Percentiles rank a stretch among this genome's conserved stretches.
These are phyloP conservation scores for Leucopsar rothschildi DNA, from an alignment of 2,113 vertebrate genomes.

Conservation along the genomic window DNA sequence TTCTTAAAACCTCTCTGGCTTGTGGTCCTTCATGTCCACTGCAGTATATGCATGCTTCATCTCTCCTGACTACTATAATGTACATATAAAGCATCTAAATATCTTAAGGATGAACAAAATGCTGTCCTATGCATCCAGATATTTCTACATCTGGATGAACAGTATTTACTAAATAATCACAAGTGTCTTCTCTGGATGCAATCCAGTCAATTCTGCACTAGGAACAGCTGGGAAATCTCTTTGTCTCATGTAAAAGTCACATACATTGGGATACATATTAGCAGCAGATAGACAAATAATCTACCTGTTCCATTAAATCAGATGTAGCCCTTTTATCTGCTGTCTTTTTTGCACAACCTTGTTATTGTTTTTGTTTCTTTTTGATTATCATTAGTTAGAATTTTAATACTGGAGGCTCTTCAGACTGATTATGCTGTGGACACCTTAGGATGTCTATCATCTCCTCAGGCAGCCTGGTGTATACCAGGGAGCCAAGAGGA, in stretches of 20 bases:
- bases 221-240: not conserved
- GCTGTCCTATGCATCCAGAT: not conserved
- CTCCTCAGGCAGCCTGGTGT: constrained; percentile 78
- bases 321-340: not conserved
- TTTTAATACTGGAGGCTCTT: constrained; percentile 78
- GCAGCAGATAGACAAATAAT: not conserved
- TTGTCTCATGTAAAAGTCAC: not conserved
- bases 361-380: constrained; percentile 68
- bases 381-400: constrained; percentile 78
- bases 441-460: constrained; percentile 78
- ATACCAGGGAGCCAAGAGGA: constrained; percentile 78
- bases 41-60: accelerated
- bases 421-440: constrained; percentile 80
- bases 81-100: not conserved
- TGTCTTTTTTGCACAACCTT: constrained; percentile 9
- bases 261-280: not conserved
- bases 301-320: constrained; percentile 12
- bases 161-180: not conserved
- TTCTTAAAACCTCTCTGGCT: not conserved
- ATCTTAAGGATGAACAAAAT: not conserved
- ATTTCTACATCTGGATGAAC: not conserved
- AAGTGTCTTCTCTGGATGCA: not conserved
- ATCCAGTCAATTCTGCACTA: not conserved
- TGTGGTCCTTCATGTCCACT: not conserved
- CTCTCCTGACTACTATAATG: not conserved